phyloP scores from a whole-genome alignment of 2,888 invertebrate genomes.

The Automeris io region DNA sequence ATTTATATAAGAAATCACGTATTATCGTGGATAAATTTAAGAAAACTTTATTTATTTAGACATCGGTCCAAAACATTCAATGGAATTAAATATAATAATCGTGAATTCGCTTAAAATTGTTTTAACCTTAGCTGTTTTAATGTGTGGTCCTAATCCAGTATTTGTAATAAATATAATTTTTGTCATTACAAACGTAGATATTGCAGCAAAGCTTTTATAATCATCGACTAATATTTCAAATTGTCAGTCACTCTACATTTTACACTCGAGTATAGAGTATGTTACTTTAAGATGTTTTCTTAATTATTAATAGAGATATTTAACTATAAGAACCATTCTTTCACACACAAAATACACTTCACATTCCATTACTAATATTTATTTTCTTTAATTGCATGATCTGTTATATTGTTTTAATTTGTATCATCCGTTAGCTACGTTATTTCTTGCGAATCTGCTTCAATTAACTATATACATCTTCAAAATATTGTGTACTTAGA shows the following conservation, averaged over 20 bases:
- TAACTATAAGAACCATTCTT: slow-evolving; percentile 7
- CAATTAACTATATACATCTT: slow-evolving; percentile 35
- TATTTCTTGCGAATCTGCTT: slow-evolving; percentile 40
- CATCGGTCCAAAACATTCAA: slow-evolving; percentile 6
- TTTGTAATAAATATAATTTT: slow-evolving; percentile 36
- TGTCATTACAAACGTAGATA: slow-evolving; percentile 53
- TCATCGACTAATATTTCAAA: slow-evolving; percentile 64
- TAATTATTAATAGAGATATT: slow-evolving; percentile 29
- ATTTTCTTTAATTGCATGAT: slow-evolving; percentile 20
- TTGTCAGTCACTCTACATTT: slow-evolving; percentile 55
- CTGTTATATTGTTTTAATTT: slow-evolving; percentile 19
- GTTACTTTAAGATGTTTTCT: slow-evolving; percentile 70
- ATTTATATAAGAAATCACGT: background rate
- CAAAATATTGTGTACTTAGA: slow-evolving; percentile 45
- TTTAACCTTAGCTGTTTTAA: slow-evolving; percentile 43
- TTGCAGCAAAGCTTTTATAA: slow-evolving; percentile 66
- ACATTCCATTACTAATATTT: slow-evolving; percentile 18
- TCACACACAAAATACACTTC: slow-evolving; percentile 13
- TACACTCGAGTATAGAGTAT: slow-evolving; percentile 45
- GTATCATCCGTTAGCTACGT: slow-evolving; percentile 25
- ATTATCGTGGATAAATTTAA: background rate
- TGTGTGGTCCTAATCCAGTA: slow-evolving; percentile 58
- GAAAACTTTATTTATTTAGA: background rate
- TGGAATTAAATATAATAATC: slow-evolving; percentile 4
- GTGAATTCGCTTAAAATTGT: slow-evolving; percentile 28